These are phyloP conservation scores for Lysandra bellargus DNA, from an alignment of 2,888 invertebrate genomes.

Conservation along the genomic window DNA sequence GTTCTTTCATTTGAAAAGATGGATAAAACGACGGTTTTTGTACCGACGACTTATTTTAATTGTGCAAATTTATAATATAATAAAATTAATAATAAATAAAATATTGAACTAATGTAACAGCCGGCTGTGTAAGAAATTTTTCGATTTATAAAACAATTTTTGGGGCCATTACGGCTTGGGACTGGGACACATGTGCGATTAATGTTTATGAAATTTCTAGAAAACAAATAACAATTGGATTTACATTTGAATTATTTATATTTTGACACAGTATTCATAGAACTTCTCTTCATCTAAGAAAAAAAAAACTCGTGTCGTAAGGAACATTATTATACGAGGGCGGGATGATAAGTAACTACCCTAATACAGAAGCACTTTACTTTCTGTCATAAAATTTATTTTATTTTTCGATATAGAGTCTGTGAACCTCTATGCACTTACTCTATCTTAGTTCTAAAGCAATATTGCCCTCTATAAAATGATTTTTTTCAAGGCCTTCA, in stretches of 20 bases:
- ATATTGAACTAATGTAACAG: neutral
- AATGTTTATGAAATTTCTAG: neutral
- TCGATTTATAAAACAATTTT: conserved; percentile 6
- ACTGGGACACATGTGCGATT: neutral
- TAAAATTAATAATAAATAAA: neutral
- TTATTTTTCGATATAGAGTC: too few species aligned
- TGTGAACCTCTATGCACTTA: too few species aligned
- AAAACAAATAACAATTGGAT: neutral
- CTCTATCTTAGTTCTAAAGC: too few species aligned
- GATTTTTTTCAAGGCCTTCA: too few species aligned
- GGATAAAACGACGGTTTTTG: neutral
- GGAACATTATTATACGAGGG: too few species aligned
- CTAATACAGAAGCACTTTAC: too few species aligned
- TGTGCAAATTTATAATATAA: neutral
- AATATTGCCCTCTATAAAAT: too few species aligned
- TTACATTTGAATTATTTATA: too few species aligned
- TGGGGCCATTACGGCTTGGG: neutral
- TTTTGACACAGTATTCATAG: too few species aligned
- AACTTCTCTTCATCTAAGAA: neutral
- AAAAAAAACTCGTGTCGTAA: too few species aligned
- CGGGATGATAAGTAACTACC: too few species aligned
- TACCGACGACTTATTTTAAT: neutral
- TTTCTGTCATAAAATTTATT: too few species aligned
- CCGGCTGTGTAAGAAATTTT: neutral
- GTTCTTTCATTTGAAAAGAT: conserved; percentile 10